These are phyloP conservation scores for Peromyscus melanophrys DNA, from an alignment of 2,797 vertebrate species.

Conservation along the genomic window DNA sequence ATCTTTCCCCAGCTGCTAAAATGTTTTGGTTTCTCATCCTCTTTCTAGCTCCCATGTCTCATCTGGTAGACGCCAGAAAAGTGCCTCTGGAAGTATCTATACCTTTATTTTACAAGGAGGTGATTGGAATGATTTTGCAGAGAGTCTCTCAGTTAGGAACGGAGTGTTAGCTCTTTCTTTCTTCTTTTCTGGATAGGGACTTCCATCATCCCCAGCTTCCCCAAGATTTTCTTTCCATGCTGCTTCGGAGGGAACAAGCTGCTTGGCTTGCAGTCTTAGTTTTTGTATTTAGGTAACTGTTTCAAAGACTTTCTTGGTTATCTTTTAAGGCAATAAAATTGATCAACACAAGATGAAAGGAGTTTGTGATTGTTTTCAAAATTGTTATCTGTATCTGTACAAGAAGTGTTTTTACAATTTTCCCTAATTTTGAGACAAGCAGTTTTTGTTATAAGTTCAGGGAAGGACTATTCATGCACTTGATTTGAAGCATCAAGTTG, in stretches of 20 bases:
- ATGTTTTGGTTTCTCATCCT: neutral
- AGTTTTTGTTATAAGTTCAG: slow-evolving; percentile 69
- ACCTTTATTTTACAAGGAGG: slow-evolving; percentile 43
- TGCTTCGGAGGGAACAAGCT: neutral
- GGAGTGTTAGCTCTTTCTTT: neutral
- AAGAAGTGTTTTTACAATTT: slow-evolving; percentile 18
- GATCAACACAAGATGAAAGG: neutral
- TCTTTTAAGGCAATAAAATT: slow-evolving; percentile 10
- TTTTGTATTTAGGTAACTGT: slow-evolving; percentile 18
- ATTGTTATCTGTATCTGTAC: neutral
- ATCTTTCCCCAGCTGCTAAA: neutral
- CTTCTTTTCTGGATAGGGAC: neutral
- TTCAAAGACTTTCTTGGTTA: neutral
- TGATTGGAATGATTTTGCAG: slow-evolving; percentile 32
- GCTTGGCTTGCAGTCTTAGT: slow-evolving; percentile 17
- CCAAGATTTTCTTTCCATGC: neutral
- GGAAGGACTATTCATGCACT: slow-evolving; percentile 64
- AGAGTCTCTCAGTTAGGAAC: slow-evolving; percentile 23
- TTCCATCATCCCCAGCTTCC: neutral
- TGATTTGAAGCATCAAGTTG: slow-evolving; percentile 73
- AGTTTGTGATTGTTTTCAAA: slow-evolving; percentile 43
- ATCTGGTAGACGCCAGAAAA: neutral
- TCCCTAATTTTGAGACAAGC: slow-evolving; percentile 61
- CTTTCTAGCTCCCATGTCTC: neutral
- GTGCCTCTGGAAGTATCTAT: neutral